Percentiles rank a stretch among this genome's conserved stretches.
phyloP scores from a whole-genome alignment of 2,888 invertebrate species.

The Lissonota sp. region DNA sequence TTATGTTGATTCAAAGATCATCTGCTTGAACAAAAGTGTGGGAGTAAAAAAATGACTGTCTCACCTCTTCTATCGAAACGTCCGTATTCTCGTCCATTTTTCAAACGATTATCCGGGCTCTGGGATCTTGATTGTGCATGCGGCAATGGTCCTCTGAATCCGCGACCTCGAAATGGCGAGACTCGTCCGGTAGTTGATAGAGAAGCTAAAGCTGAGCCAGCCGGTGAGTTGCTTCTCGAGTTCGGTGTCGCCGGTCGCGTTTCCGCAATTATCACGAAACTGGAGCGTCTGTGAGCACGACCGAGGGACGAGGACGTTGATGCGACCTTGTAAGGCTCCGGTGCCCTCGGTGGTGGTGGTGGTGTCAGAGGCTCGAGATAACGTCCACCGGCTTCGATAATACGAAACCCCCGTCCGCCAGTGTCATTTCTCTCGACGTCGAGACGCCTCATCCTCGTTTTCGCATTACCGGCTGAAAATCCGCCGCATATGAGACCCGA shows the following conservation, averaged over 20 bases:
- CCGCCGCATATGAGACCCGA: slow-evolving; percentile 45
- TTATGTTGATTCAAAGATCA: background rate
- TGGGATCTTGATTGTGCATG: slow-evolving; percentile 85
- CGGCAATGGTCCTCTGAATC: slow-evolving; percentile 84
- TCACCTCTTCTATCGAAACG: slow-evolving; percentile 73
- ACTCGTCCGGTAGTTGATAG: slow-evolving; percentile 82
- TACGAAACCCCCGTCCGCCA: slow-evolving; percentile 72
- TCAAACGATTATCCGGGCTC: slow-evolving; percentile 82
- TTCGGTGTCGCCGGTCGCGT: slow-evolving; percentile 83
- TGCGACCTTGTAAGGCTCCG: slow-evolving; percentile 81
- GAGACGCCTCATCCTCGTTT: slow-evolving; percentile 55
- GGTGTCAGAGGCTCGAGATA: slow-evolving; percentile 67
- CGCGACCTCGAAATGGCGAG: slow-evolving; percentile 87
- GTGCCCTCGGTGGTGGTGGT: slow-evolving; percentile 79
- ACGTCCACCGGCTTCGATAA: slow-evolving; percentile 72
- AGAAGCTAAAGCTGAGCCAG: slow-evolving; percentile 47
- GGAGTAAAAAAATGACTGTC: background rate
- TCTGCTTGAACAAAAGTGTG: background rate
- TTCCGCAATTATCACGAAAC: slow-evolving; percentile 89
- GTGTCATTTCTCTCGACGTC: slow-evolving; percentile 57
- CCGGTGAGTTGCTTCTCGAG: slow-evolving; percentile 84
- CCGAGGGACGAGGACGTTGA: slow-evolving; percentile 82
- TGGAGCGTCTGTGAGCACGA: slow-evolving; percentile 87
- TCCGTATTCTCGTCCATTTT: slow-evolving; percentile 56
- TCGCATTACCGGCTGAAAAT: background rate